Base-by-base conservation (phyloP, 2,113 vertebrate genomes). In the Hippopotamus amphibius region DNA sequence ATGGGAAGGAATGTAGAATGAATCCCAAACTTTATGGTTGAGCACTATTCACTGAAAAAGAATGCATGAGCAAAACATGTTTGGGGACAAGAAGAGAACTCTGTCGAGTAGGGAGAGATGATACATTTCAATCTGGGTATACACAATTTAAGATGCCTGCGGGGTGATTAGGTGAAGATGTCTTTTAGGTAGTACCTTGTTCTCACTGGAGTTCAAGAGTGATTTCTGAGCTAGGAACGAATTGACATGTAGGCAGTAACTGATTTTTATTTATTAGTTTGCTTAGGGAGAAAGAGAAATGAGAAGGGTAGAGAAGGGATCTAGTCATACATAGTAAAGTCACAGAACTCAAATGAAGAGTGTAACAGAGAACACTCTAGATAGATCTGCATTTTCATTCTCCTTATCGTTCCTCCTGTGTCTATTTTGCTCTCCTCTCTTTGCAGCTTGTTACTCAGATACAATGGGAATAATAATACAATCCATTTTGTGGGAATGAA, bases 231-330 rank as follows among this genome's bases (percentile, higher is more conserved):
- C 71, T 86, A 79, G 57, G 53, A 89, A 69, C 33, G 17, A 37
- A 79, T 61, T 57, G 65, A 17, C 55, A 48, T 33, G 30, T 65
- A 81, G 24, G 55, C 48, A 96, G 37, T 83, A 79, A 77, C 10
- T 69, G 66, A 90, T 69, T 81, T 94, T 94, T 50, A 82, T 81
- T 92, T 93, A 43, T n/a, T 86, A 93, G 83, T 89, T 83, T 82
- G 12, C 6, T 48, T 89, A 90, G 74, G 16, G 10, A 71, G 50
- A 88, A 79, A 83, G 37, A 87, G 11, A 80, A 86, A 79, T 30
- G 28, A 89, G 79, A 85, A 63, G 55, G 55, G 19, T 41, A 37
- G 33, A 82, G 50, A 69, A 76, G 19, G 46, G 21, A 82, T 61
- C 10, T 33, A 82, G 55, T 13, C 37, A 10, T 79, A 82, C 3